Conservation (phyloP, 2,888 invertebrate species). For the Julus scanicus region DNA sequence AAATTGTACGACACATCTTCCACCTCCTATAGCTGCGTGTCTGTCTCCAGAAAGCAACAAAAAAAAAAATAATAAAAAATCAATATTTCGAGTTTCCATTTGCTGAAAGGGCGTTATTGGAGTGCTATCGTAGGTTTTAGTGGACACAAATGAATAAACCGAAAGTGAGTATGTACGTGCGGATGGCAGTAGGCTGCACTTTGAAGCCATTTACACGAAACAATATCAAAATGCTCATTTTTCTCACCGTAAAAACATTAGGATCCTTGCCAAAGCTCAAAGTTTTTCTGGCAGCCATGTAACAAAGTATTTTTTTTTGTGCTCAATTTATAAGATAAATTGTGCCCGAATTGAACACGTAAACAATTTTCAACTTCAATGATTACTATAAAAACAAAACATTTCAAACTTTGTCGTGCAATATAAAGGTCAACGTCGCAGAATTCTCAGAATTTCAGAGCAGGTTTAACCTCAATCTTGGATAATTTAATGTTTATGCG, state of each 20-base stretch:
- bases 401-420: too few species aligned
- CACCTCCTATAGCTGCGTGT: not conserved
- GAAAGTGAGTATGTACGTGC: constrained; percentile 14
- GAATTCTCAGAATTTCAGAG: too few species aligned
- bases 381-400: too few species aligned
- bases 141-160: constrained; percentile 30
- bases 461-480: too few species aligned
- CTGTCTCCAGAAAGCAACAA: not conserved
- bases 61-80: not conserved
- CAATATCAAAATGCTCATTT: not conserved
- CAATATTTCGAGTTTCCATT: constrained; percentile 9
- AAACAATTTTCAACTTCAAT: too few species aligned
- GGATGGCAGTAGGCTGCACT: not conserved
- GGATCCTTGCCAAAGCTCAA: not conserved
- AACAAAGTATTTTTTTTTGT: not conserved
- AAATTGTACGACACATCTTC: not conserved
- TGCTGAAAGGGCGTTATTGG: constrained; percentile 10
- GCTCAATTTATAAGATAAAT: not conserved
- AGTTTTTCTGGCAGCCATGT: not conserved
- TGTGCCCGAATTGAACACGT: not conserved
- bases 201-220: not conserved
- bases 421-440: too few species aligned
- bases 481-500: too few species aligned
- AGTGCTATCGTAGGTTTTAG: not conserved
- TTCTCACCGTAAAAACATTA: not conserved